These are phyloP conservation scores for Archaeoteleia sp. DNA, from an alignment of 2,888 invertebrate genomes.

Conservation along the genomic window DNA sequence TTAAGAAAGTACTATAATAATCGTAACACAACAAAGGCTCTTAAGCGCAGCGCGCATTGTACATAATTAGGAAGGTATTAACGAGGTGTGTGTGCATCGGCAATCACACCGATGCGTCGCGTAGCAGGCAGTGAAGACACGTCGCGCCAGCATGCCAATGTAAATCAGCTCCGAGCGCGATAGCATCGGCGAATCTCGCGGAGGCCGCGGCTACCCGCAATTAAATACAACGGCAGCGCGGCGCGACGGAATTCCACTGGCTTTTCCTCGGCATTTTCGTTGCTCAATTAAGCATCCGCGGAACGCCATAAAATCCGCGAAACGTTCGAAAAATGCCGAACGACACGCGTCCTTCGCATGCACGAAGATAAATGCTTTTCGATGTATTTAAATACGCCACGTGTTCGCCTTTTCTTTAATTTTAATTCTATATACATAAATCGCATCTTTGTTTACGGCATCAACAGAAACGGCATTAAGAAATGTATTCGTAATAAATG, in stretches of 20 bases:
- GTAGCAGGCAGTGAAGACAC: constrained; percentile 6
- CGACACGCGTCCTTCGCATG: constrained; percentile 1
- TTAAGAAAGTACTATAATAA: not conserved
- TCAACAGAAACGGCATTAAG: too few species aligned
- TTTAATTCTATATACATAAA: too few species aligned
- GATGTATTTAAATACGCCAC: not conserved
- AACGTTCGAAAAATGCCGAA: not conserved
- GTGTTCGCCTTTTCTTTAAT: not conserved
- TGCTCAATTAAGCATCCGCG: constrained; percentile 5
- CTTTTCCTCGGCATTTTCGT: constrained; percentile 9
- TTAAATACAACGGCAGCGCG: constrained; percentile 2
- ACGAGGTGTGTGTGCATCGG: constrained; percentile 4
- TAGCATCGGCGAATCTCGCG: constrained; percentile 6
- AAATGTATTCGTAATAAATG: too few species aligned
- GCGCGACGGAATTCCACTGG: not conserved
- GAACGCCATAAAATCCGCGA: not conserved
- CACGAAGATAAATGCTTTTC: not conserved
- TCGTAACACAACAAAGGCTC: not conserved
- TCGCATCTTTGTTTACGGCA: too few species aligned
- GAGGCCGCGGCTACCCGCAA: not conserved
- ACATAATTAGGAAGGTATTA: constrained; percentile 20
- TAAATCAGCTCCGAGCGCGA: constrained; percentile 17
- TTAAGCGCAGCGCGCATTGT: constrained; percentile 10
- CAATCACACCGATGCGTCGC: constrained; percentile 5
- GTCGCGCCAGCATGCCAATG: constrained; percentile 13